Conservation (phyloP, 2,113 vertebrate species). For the Perca schrenkii region DNA sequence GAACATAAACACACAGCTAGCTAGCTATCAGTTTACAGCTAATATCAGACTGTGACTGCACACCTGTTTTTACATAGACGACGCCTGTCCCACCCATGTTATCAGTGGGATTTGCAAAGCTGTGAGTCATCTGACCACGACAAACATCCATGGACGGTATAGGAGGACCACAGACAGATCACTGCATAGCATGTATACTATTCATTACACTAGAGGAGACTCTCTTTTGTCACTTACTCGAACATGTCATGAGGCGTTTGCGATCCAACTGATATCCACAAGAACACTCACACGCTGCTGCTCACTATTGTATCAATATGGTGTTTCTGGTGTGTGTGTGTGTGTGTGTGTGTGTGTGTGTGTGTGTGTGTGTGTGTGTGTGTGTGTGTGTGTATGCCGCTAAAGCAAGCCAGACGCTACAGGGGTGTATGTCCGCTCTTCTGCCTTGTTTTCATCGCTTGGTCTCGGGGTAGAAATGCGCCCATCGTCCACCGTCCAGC, state of each 20-base stretch:
- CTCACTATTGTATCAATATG: conserved; percentile 43
- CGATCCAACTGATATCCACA: conserved; percentile 47
- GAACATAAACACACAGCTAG: background rate
- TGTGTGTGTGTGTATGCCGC: conserved; percentile 15
- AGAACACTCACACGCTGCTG: conserved; percentile 34
- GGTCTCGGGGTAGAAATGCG: conserved; percentile 15
- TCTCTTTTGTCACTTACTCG: conserved; percentile 80
- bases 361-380: conserved; percentile 15
- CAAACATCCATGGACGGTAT: background rate
- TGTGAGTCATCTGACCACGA: conserved; percentile 9
- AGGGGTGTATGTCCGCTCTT: conserved; percentile 31
- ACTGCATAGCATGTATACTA: background rate
- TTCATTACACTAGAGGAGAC: background rate
- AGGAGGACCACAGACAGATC: background rate
- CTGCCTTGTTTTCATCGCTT: conserved; percentile 42
- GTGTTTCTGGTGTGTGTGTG: conserved; percentile 21
- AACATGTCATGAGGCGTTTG: conserved; percentile 84
- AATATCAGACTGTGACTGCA: background rate
- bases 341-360: conserved; percentile 23
- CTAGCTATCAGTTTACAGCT: background rate
- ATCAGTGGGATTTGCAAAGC: background rate
- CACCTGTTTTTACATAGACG: background rate
- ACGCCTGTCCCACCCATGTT: background rate
- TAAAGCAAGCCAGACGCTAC: conserved; percentile 47
- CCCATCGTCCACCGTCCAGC: conserved; percentile 44